These are phyloP conservation scores for Chelonia mydas DNA, from an alignment of 2,797 vertebrate genomes.

Conservation along the genomic window DNA sequence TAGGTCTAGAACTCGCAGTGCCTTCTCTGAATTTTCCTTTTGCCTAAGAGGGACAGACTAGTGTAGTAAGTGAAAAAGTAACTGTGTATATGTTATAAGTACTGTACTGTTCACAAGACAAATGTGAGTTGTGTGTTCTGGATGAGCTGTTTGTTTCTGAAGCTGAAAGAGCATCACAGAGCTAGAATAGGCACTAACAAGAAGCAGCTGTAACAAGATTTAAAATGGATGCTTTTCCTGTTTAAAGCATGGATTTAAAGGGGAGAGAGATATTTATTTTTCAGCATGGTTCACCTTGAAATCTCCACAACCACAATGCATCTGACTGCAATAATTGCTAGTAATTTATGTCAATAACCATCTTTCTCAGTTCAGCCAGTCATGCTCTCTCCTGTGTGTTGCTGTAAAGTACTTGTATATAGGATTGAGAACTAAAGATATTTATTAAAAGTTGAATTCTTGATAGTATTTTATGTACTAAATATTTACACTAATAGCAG, in stretches of 20 bases:
- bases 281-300: constrained; percentile 71
- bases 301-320: constrained; percentile 84
- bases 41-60: neutral
- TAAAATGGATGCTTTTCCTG: neutral
- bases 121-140: neutral
- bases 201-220: neutral
- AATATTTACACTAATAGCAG: constrained; percentile 75
- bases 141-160: neutral
- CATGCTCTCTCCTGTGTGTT: constrained; percentile 82
- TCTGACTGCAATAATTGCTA: constrained; percentile 89
- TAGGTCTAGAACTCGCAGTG: neutral
- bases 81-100: neutral
- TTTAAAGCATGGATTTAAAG: constrained; percentile 54
- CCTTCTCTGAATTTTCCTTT: neutral
- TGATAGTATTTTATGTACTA: constrained; percentile 81
- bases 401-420: constrained; percentile 93
- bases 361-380: constrained; percentile 72
- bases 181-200: neutral
- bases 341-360: constrained; percentile 78
- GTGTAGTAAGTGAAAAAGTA: neutral
- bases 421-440: constrained; percentile 90
- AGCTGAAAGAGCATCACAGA: constrained; percentile 9
- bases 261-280: constrained; percentile 81
- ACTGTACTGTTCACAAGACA: constrained; percentile 12
- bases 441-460: constrained; percentile 92